A percentile compares a stretch with the other conserved stretches of the same genome.
Evolutionary conservation across 2,797 vertebrate genomes (phyloP).

Genomic region (Sebastes iracundus): DNA sequence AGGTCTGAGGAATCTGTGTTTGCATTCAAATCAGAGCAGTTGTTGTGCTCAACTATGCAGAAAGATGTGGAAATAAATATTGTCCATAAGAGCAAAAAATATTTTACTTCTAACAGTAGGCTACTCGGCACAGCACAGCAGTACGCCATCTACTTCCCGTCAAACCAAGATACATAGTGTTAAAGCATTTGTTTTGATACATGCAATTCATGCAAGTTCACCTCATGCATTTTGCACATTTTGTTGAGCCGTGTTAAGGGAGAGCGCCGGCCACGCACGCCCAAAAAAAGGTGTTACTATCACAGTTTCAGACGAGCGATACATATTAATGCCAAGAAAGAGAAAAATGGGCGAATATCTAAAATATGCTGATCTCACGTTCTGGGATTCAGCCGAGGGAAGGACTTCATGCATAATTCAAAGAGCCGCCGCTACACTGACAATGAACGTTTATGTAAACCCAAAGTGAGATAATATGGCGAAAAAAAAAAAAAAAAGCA

Average conservation of each 20-base stretch:
- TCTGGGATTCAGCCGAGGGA: slow-evolving; percentile 56
- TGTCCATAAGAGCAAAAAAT: neutral
- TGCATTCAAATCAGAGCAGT: neutral
- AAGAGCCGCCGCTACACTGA: slow-evolving; percentile 36
- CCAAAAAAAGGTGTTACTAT: slow-evolving; percentile 53
- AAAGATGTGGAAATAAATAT: slow-evolving; percentile 30
- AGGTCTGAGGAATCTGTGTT: neutral
- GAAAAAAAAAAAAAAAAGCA: slow-evolving; percentile 63
- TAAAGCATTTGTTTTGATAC: slow-evolving; percentile 38
- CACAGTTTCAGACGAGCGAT: slow-evolving; percentile 45
- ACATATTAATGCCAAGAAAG: slow-evolving; percentile 57
- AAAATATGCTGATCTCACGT: slow-evolving; percentile 78
- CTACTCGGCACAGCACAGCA: neutral
- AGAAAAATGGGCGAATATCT: slow-evolving; percentile 61
- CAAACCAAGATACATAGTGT: slow-evolving; percentile 19
- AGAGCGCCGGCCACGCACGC: neutral
- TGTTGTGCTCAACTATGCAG: slow-evolving; percentile 3
- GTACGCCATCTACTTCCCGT: neutral
- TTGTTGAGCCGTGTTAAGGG: neutral
- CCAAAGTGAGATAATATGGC: slow-evolving; percentile 78
- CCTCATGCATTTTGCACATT: slow-evolving; percentile 38
- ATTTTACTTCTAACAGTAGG: slow-evolving; percentile 1
- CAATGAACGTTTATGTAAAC: slow-evolving; percentile 82
- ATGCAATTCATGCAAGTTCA: slow-evolving; percentile 24
- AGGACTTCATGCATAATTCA: slow-evolving; percentile 79